Percentiles rank a stretch among this genome's conserved stretches.
These are phyloP conservation scores for Pseudococcus jackbeardsleyi DNA, from an alignment of 2,888 invertebrate genomes.

Conservation along the genomic window DNA sequence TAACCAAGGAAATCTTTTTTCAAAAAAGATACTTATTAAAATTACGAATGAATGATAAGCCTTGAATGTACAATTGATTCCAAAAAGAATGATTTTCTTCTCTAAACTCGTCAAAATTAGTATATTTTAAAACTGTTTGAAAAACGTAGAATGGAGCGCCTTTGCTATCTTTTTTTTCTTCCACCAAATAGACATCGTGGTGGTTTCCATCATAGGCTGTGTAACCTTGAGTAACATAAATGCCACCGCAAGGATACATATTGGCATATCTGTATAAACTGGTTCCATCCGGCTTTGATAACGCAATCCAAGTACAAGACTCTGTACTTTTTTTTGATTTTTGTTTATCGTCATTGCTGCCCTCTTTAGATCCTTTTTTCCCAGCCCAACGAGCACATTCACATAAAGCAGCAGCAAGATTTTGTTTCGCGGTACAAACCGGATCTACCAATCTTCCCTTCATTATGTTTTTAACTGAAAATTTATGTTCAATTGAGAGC, in stretches of 20 bases:
- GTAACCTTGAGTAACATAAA: conserved; percentile 29
- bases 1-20: no score
- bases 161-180: neutral
- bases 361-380: neutral
- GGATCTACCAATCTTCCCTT: conserved; percentile 33
- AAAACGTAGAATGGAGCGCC: neutral
- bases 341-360: neutral
- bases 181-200: conserved; percentile 7
- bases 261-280: neutral
- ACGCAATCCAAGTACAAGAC: neutral
- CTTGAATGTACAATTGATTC: neutral
- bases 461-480: conserved; percentile 35
- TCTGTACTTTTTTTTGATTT: neutral
- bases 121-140: neutral
- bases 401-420: neutral
- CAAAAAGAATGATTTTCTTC: neutral
- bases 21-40: neutral
- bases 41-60: neutral
- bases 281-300: neutral
- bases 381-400: neutral
- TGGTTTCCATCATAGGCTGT: neutral
- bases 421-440: neutral
- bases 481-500: neutral
- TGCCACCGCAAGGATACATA: neutral
- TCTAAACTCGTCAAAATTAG: neutral